phyloP scores from a whole-genome alignment of 2,113 vertebrate genomes.

The Xenopus borealis region DNA sequence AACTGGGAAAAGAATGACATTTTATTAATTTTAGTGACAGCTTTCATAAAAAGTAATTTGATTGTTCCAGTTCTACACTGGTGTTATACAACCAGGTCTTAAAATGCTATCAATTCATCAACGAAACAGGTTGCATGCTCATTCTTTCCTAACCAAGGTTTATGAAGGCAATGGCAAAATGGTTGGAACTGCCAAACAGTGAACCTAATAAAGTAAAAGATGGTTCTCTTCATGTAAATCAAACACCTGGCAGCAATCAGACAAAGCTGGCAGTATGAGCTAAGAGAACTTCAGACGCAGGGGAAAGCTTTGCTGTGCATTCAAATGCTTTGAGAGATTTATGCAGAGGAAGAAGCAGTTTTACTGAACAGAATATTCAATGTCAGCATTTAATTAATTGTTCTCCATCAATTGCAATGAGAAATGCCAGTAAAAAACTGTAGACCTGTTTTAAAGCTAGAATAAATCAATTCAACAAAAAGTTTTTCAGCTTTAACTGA shows the following conservation, averaged over 20 bases:
- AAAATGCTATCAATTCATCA: background rate
- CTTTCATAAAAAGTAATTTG: no score
- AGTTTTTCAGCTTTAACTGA: slow-evolving; percentile 14
- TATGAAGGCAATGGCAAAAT: slow-evolving; percentile 5
- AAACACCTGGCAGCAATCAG: slow-evolving; percentile 39
- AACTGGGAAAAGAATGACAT: no score
- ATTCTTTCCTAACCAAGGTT: background rate
- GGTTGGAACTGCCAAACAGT: slow-evolving; percentile 13
- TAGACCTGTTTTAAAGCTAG: slow-evolving; percentile 28
- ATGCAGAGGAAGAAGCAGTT: slow-evolving; percentile 38
- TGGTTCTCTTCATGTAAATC: slow-evolving; percentile 40
- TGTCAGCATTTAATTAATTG: slow-evolving; percentile 47
- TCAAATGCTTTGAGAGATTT: slow-evolving; percentile 37
- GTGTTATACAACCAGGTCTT: no score
- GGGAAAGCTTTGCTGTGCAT: slow-evolving; percentile 29
- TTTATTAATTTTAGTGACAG: no score
- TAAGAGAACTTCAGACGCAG: slow-evolving; percentile 20
- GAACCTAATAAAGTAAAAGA: slow-evolving; percentile 35
- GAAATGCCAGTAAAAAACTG: slow-evolving; percentile 45
- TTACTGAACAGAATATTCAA: slow-evolving; percentile 46
- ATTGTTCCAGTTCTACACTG: no score
- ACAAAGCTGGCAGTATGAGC: slow-evolving; percentile 36
- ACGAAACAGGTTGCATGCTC: background rate
- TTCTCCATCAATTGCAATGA: slow-evolving; percentile 45
- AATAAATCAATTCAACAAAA: slow-evolving; percentile 36